Percentiles rank a stretch among this genome's conserved stretches.
phyloP scores from a whole-genome alignment of 1,140 invertebrate species.

The Drusus annulatus region DNA sequence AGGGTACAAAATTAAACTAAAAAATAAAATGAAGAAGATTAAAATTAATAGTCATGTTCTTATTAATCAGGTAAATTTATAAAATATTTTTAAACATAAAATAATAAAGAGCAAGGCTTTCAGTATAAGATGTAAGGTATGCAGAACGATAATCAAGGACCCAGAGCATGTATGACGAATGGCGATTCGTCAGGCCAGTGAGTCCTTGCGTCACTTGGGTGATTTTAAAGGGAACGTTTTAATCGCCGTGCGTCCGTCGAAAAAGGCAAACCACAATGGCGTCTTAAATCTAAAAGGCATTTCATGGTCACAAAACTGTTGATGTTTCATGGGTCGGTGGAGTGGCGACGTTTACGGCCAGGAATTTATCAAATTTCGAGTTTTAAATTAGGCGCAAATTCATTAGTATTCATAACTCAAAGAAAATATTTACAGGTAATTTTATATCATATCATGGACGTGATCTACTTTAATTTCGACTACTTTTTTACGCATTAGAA shows the following conservation, averaged over 20 bases:
- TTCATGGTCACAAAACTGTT: conserved; percentile 40
- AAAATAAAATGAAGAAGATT: too few species aligned
- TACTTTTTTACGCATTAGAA: too few species aligned
- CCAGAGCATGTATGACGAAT: conserved; percentile 17
- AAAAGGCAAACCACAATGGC: conserved; percentile 23
- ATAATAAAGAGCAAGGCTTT: not conserved
- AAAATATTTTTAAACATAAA: too few species aligned
- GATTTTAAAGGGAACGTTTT: conserved; percentile 30
- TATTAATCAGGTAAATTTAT: too few species aligned
- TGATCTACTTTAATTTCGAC: too few species aligned
- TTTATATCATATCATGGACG: too few species aligned
- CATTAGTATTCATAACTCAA: not conserved
- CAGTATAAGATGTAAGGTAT: not conserved
- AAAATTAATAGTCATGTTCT: too few species aligned
- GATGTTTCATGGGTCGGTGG: conserved; percentile 33
- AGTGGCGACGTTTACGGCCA: conserved; percentile 9
- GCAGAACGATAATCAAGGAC: conserved; percentile 14
- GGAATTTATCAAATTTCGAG: conserved; percentile 26
- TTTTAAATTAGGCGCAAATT: conserved; percentile 28
- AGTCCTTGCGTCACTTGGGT: conserved; percentile 28
- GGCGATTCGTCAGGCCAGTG: conserved; percentile 19
- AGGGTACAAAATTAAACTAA: too few species aligned
- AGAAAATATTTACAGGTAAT: too few species aligned
- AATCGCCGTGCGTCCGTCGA: conserved; percentile 12
- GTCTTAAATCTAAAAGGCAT: conserved; percentile 40